Conservation (phyloP, 1,140 invertebrate species). For the Zophobas morio region DNA sequence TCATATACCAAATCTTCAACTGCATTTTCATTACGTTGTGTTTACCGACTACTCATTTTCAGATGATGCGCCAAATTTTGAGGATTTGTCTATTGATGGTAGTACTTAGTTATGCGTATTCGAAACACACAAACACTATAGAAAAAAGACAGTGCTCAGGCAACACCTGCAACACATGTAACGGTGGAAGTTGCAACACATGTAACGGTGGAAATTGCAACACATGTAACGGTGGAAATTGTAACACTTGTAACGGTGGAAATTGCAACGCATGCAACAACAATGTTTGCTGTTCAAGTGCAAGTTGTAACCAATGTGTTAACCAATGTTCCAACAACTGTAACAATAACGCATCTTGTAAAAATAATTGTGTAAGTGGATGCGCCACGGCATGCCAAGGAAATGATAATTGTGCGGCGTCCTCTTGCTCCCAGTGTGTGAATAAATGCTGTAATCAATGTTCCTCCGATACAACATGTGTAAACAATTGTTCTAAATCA, state of each 20-base stretch:
- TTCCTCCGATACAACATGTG: neutral
- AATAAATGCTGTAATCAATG: conserved; percentile 9
- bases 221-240: neutral
- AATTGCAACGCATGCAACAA: conserved; percentile 4
- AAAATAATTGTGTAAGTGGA: conserved; percentile 17
- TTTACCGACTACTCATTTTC: neutral
- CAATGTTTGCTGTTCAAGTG: conserved; percentile 7
- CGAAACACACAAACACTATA: neutral
- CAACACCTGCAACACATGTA: neutral
- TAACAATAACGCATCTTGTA: neutral
- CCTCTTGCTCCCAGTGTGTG: conserved; percentile 1
- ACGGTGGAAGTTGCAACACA: conserved; percentile 1
- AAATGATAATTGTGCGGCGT: conserved; percentile 1
- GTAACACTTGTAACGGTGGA: conserved; percentile 1
- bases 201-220: conserved; percentile 11
- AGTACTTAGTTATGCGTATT: neutral
- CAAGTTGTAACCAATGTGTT: conserved; percentile 20
- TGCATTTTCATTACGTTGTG: neutral
- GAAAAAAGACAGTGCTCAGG: conserved; percentile 10
- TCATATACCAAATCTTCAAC: too few species aligned
- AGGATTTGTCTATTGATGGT: neutral
- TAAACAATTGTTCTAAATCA: neutral
- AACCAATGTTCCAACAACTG: conserved; percentile 22
- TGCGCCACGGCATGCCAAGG: neutral
- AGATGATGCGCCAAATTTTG: conserved; percentile 4